These are phyloP conservation scores for Labeo rohita DNA, from an alignment of 2,113 vertebrate species.

Conservation along the genomic window DNA sequence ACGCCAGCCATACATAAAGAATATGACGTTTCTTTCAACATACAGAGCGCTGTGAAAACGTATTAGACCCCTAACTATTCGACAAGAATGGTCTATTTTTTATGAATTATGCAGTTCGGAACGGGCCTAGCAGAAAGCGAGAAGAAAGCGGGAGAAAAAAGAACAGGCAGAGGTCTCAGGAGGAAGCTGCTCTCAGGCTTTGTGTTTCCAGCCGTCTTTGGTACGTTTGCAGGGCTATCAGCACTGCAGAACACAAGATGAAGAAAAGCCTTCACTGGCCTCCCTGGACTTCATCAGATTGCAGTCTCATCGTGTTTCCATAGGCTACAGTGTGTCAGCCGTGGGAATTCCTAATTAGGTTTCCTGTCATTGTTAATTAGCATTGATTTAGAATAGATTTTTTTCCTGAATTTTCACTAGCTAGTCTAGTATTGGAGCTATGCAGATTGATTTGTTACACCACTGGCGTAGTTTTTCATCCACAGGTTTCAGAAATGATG, in stretches of 20 bases:
- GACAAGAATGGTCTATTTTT: constrained; percentile 33
- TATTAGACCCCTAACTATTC: not conserved
- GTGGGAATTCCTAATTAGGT: constrained; percentile 16
- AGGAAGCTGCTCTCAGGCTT: constrained; percentile 1
- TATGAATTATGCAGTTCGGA: constrained; percentile 40
- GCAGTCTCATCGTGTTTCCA: not conserved
- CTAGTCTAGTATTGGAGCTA: not conserved
- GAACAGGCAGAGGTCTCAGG: not conserved
- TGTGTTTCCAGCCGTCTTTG: not conserved
- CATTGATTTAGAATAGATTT: not conserved
- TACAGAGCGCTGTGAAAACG: not conserved
- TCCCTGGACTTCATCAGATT: constrained; percentile 17
- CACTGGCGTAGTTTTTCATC: not conserved
- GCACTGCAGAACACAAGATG: constrained; percentile 1
- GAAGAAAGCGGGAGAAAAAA: constrained; percentile 42
- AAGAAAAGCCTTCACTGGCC: not conserved
- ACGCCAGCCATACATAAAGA: not conserved
- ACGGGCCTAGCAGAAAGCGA: not conserved
- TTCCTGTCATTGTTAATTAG: constrained; percentile 35
- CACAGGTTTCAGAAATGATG: not conserved
- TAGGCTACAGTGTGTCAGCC: not conserved
- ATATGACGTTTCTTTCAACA: not conserved
- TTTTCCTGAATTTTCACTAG: not conserved
- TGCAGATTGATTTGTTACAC: constrained; percentile 5
- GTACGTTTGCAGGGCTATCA: constrained; percentile 25